Percentiles rank a stretch among this genome's conserved stretches.
phyloP scores from a whole-genome alignment of 2,113 vertebrate species.

The Melanerpes formicivorus region DNA sequence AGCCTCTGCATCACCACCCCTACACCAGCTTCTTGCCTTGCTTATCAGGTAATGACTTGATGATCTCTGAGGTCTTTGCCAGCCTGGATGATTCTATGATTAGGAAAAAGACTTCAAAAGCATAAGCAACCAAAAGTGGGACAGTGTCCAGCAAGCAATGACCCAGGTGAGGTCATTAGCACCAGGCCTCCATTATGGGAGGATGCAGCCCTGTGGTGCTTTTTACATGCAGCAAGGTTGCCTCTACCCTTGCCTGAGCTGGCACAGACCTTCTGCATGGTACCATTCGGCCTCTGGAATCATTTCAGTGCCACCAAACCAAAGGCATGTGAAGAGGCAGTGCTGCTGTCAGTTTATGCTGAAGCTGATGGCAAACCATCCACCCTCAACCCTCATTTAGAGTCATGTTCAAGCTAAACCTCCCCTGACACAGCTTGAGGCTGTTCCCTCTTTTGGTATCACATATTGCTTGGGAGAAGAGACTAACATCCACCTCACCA shows the following conservation, averaged over 20 bases:
- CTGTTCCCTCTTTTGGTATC: not conserved
- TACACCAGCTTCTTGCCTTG: accelerated
- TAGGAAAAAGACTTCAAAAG: not conserved
- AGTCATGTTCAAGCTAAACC: not conserved
- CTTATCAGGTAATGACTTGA: no score
- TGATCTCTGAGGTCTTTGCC: no score
- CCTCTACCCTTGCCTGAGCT: not conserved
- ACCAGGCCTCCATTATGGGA: accelerated
- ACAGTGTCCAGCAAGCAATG: not conserved
- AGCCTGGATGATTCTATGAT: no score
- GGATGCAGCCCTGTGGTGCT: not conserved
- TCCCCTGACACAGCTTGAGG: not conserved
- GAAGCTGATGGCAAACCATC: not conserved
- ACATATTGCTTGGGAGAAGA: not conserved
- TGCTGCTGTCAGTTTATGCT: no score
- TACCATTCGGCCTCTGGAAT: not conserved
- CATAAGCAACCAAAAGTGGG: not conserved
- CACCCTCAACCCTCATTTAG: not conserved
- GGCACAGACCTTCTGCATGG: not conserved
- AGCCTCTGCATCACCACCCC: not conserved
- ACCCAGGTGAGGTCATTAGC: not conserved
- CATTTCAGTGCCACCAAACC: not conserved
- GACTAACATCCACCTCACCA: not conserved
- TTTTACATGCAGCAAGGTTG: no score
- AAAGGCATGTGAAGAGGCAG: accelerated